A percentile compares a stretch with the other conserved stretches of the same genome.
These are phyloP conservation scores for Sebastes reedi DNA, from an alignment of 2,797 vertebrate species.

Conservation along the genomic window DNA sequence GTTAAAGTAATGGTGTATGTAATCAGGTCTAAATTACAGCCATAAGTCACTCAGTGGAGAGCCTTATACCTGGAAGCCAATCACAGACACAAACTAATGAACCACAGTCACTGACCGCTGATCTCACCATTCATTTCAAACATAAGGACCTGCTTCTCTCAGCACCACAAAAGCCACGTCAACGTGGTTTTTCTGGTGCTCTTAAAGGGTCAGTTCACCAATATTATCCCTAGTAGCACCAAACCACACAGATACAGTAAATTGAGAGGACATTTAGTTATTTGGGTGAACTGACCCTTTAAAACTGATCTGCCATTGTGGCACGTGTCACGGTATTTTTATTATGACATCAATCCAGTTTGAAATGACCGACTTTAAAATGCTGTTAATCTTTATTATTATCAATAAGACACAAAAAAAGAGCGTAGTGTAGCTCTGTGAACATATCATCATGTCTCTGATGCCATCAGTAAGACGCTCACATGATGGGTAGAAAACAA, in stretches of 20 bases:
- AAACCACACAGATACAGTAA: background rate
- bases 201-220: background rate
- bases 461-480: background rate
- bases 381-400: background rate
- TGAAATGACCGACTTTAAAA: background rate
- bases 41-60: constrained; percentile 66
- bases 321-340: background rate
- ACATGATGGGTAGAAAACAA: too few relatives aligned
- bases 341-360: background rate
- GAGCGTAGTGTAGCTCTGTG: background rate
- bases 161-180: background rate
- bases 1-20: constrained; percentile 69
- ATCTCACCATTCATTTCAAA: constrained; percentile 43
- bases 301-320: background rate
- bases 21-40: constrained; percentile 73
- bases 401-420: background rate
- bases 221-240: background rate
- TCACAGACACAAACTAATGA: constrained; percentile 51
- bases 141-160: constrained; percentile 27
- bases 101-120: constrained; percentile 24
- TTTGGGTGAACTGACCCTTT: background rate
- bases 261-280: background rate
- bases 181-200: background rate
- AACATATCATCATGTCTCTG: background rate
- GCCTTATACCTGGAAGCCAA: constrained; percentile 53